Conservation (phyloP, 2,113 vertebrate species). For the Mormyrus iriodes region DNA sequence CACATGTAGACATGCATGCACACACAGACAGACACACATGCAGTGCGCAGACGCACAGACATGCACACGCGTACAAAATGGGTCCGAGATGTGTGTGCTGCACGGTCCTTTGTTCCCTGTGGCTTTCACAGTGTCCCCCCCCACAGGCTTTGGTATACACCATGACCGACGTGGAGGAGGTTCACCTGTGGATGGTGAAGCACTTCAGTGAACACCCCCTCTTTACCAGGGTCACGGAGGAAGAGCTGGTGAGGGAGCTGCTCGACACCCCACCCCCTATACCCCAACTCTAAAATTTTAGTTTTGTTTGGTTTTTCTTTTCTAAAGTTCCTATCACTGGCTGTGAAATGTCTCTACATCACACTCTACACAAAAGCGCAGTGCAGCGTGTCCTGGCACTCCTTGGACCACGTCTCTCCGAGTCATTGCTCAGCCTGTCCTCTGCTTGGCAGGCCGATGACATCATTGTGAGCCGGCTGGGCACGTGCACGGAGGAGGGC, state of each 20-base stretch:
- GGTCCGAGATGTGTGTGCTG: too few species aligned
- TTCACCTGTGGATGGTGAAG: slow-evolving; percentile 81
- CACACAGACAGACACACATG: not conserved
- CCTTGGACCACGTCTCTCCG: not conserved
- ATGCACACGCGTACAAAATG: not conserved
- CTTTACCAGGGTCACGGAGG: slow-evolving; percentile 65
- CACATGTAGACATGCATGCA: too few species aligned
- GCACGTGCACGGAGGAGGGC: slow-evolving; percentile 81
- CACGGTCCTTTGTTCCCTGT: not conserved
- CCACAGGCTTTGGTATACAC: slow-evolving; percentile 81
- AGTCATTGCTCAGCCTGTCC: not conserved
- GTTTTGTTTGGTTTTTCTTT: too few species aligned
- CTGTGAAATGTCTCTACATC: too few species aligned
- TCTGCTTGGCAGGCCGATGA: slow-evolving; percentile 61
- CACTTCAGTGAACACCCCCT: slow-evolving; percentile 80
- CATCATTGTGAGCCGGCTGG: slow-evolving; percentile 66
- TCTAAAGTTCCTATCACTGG: not conserved
- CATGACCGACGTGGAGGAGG: slow-evolving; percentile 80
- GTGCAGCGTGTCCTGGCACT: not conserved
- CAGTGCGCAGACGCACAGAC: too few species aligned
- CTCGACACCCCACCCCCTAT: not conserved
- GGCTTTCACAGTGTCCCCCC: not conserved
- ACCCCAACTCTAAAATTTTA: not conserved
- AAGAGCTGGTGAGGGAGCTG: slow-evolving; percentile 70
- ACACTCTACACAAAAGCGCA: not conserved